Percentiles rank a stretch among this genome's conserved stretches.
Evolutionary conservation across 1,140 invertebrate genomes (phyloP).

Genomic region (Panagrolaimus sp.): DNA sequence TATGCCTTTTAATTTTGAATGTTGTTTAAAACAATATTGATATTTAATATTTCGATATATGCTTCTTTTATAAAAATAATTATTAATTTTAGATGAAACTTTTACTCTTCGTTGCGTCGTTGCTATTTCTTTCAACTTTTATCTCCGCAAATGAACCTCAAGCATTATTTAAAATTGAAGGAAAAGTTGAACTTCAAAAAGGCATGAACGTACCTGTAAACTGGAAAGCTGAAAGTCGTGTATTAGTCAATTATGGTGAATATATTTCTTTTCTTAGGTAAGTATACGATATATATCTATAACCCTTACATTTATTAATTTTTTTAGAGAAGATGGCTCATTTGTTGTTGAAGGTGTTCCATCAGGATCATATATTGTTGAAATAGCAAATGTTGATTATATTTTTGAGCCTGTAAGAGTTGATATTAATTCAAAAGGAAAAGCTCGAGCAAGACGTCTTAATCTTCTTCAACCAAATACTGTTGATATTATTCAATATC

Average conservation of each 20-base stretch:
- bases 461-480: constrained; percentile 73
- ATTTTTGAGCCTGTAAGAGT: constrained; percentile 84
- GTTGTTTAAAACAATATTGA: not conserved
- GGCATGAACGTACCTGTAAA: constrained; percentile 41
- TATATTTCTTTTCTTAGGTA: constrained; percentile 52
- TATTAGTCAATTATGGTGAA: constrained; percentile 55
- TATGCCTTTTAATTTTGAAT: not conserved
- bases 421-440: constrained; percentile 91
- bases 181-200: constrained; percentile 27
- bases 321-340: constrained; percentile 76
- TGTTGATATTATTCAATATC: constrained; percentile 53
- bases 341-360: constrained; percentile 83
- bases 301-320: constrained; percentile 18
- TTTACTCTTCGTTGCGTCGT: not conserved
- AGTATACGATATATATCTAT: constrained; percentile 12
- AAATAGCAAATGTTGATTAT: constrained; percentile 82
- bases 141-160: not conserved
- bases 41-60: not conserved
- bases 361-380: constrained; percentile 87
- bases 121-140: not conserved
- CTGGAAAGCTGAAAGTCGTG: constrained; percentile 39
- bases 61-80: not conserved
- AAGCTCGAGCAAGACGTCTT: constrained; percentile 85
- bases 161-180: constrained; percentile 40
- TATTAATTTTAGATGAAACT: not conserved